Conservation (phyloP, 1,140 invertebrate genomes). For the Diabrotica virgifera region DNA sequence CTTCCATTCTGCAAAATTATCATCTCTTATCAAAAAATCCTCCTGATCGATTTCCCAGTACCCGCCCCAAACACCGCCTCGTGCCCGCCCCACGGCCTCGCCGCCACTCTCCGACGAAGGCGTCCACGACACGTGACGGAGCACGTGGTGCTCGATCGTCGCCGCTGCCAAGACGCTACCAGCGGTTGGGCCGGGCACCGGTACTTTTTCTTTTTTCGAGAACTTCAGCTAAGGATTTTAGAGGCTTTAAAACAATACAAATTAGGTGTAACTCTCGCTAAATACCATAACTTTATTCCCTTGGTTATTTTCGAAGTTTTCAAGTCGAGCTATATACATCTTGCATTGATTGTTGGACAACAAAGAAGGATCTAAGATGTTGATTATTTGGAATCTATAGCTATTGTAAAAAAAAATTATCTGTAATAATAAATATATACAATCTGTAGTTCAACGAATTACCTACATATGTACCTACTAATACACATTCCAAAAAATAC, state of each 20-base stretch:
- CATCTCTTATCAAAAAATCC: constrained; percentile 34
- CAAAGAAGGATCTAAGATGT: too few relatives aligned
- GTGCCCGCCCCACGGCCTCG: constrained; percentile 40
- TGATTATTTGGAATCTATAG: too few relatives aligned
- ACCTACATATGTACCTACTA: too few relatives aligned
- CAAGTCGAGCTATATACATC: too few relatives aligned
- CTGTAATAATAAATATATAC: too few relatives aligned
- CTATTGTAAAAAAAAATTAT: too few relatives aligned
- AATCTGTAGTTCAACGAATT: too few relatives aligned
- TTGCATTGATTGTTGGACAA: too few relatives aligned
- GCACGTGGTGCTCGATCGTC: constrained; percentile 29
- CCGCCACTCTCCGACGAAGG: constrained; percentile 32
- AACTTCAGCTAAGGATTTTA: neutral
- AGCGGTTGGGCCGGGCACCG: constrained; percentile 26
- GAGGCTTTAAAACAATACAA: neutral
- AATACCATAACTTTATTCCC: neutral
- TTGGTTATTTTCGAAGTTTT: neutral
- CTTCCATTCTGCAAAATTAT: constrained; percentile 4
- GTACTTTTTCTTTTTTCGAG: neutral
- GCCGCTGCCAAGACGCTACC: constrained; percentile 31
- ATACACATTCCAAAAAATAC: too few relatives aligned
- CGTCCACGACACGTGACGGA: constrained; percentile 41
- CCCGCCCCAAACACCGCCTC: constrained; percentile 36
- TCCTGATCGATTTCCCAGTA: constrained; percentile 33
- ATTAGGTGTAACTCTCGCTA: neutral